Evolutionary conservation across 2,797 vertebrate genomes (phyloP).

Genomic region (Sebastolobus altivelis): DNA sequence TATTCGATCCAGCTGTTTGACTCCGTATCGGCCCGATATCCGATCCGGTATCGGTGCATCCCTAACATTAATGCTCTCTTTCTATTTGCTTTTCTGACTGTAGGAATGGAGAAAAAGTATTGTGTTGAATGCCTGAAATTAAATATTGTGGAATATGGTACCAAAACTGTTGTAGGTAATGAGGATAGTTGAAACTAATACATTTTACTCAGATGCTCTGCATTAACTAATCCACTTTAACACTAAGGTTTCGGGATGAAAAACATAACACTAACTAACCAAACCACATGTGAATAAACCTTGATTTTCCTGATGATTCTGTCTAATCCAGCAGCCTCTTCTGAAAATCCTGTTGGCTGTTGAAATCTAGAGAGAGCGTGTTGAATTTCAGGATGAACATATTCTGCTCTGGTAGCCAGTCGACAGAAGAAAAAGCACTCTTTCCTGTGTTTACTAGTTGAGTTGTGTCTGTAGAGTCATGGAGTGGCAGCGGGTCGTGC

Average conservation of each 20-base stretch:
- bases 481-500: slow-evolving; percentile 14
- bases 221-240: background rate
- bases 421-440: background rate
- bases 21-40: too few relatives aligned
- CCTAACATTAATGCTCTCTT: background rate
- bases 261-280: background rate
- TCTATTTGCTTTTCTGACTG: background rate
- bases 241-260: background rate
- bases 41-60: too few relatives aligned
- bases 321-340: background rate
- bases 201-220: background rate
- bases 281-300: background rate
- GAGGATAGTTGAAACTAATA: background rate
- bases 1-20: too few relatives aligned
- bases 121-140: background rate
- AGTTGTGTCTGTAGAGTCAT: background rate
- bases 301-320: background rate
- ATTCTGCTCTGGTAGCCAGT: background rate
- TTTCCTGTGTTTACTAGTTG: background rate
- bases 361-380: background rate
- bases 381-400: background rate
- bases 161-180: background rate
- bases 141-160: background rate
- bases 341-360: background rate
- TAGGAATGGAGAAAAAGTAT: background rate